These are phyloP conservation scores for Glaucidium brasilianum DNA, from an alignment of 2,113 vertebrate species.

Conservation along the genomic window DNA sequence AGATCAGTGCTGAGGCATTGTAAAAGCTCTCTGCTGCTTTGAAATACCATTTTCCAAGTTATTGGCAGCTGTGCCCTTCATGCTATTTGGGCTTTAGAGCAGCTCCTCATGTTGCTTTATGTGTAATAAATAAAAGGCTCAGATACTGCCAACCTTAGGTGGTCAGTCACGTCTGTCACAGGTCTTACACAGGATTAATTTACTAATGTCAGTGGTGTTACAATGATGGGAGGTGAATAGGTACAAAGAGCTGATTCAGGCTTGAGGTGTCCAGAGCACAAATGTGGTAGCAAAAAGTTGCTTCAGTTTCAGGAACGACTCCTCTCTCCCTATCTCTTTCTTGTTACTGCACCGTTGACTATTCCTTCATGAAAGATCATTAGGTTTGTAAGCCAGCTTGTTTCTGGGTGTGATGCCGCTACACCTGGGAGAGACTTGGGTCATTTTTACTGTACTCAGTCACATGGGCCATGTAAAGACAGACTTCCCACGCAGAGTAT, in stretches of 20 bases:
- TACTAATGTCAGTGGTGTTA: neutral
- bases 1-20: neutral
- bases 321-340: neutral
- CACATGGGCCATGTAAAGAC: slow-evolving; percentile 1
- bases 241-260: neutral
- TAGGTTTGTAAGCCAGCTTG: neutral
- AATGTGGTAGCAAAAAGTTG: neutral
- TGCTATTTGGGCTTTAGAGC: neutral
- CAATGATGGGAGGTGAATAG: neutral
- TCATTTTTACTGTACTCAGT: slow-evolving; percentile 37
- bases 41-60: neutral
- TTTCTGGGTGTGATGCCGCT: neutral
- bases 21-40: neutral
- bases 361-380: neutral
- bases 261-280: neutral
- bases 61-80: neutral
- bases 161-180: neutral
- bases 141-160: neutral
- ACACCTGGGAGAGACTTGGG: neutral
- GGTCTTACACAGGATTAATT: neutral
- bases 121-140: neutral
- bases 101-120: neutral
- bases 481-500: slow-evolving; percentile 40
- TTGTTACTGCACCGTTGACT: neutral
- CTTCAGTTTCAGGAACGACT: neutral